Base-by-base conservation (phyloP, 30 jellyfish, hydroid and myxozoan genomes). In the Morbakka virulenta region DNA sequence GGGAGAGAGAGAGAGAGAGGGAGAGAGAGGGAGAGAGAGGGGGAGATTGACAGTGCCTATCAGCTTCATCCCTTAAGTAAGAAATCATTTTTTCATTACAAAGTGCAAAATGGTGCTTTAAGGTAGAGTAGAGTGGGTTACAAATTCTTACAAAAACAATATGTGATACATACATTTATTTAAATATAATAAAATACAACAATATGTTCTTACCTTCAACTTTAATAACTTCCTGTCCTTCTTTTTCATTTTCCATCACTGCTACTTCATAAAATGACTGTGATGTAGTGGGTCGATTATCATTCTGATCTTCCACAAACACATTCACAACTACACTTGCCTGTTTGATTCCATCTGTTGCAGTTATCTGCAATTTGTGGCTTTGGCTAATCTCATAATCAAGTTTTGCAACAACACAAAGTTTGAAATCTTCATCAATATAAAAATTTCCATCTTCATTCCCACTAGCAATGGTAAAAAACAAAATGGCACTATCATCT, bases 241-340 rank as follows among this genome's bases (percentile, higher is more conserved):
- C 14, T 11, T 24, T 72, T 24, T 49, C 70, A 31, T 86, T 86
- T 62, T 92, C 98, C 36, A 52, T 35, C 20, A 77, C 83, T 50
- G 82, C 82, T 14, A 96, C 91, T 28, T 86, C 95, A 52, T 77
- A 93, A 64, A 96, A 93, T 41, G 96, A 67, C 64, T 93, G 99
- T 14, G 99, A 93, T 1, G 96, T 95, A 33, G 84, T 79, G 29
- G 91, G 95, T n/a, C 74, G 50, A 52, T 93, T 93, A 66, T 93
- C 99, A 72, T 87, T 93, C 49, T 68, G 57, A 72, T 87, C 94
- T 2, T 13, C 72, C 35, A 86, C 92, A 49, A 32, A 17, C 33
- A 93, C 63, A 22, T 69, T 53, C 4, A 93, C 32, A 17, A 61
- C 63, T 9, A 84, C 53, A 14, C 28, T 35, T 12, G 95, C 95